Conservation (phyloP, 2,113 vertebrate genomes). For the Tenrec ecaudatus region DNA sequence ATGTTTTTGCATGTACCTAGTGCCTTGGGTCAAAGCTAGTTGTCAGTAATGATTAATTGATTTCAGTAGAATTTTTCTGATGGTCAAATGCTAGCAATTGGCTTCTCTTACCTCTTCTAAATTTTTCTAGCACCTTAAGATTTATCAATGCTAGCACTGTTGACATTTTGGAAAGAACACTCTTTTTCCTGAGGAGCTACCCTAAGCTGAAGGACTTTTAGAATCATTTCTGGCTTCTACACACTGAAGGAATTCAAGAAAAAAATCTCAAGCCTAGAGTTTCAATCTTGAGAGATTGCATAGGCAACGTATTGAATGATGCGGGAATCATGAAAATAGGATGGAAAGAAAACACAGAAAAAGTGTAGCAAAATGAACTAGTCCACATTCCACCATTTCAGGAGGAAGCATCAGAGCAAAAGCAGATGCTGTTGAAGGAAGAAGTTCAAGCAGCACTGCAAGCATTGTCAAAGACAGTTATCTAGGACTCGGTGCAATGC, state of each 20-base stretch:
- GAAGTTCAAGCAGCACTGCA: too few species aligned
- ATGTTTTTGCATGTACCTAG: background rate
- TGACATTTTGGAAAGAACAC: background rate
- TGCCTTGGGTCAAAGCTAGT: background rate
- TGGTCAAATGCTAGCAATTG: background rate
- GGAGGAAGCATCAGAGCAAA: too few species aligned
- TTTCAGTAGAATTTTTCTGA: background rate
- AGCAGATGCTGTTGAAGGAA: too few species aligned
- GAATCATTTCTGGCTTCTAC: background rate
- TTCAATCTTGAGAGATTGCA: too few species aligned
- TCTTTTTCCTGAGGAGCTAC: background rate
- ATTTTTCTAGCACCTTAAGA: rapidly evolving
- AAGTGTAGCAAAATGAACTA: too few species aligned
- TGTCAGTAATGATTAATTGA: background rate
- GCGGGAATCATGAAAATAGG: too few species aligned
- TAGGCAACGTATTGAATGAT: too few species aligned
- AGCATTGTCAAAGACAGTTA: too few species aligned
- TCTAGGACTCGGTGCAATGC: too few species aligned
- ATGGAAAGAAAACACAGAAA: too few species aligned
- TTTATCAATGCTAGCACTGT: background rate
- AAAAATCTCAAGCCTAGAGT: too few species aligned
- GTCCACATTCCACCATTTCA: too few species aligned
- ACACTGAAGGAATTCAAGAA: background rate
- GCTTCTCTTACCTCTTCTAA: background rate
- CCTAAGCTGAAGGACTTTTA: background rate